Evolutionary conservation across 2,113 vertebrate species (phyloP).

Genomic region (Dicerorhinus sumatrensis): DNA sequence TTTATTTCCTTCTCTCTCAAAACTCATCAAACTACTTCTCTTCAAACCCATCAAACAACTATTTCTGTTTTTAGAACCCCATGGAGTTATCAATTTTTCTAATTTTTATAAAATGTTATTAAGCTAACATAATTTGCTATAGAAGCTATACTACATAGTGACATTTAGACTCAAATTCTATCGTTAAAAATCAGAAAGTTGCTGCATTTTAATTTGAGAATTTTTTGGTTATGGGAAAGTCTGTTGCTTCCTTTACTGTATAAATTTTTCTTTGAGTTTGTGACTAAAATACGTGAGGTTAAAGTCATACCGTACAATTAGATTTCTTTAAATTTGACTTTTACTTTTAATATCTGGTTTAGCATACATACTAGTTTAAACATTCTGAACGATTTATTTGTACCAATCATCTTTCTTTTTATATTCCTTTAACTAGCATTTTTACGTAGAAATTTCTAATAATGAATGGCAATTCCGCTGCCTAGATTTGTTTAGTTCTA

Average conservation of each 20-base stretch:
- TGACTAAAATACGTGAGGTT: constrained; percentile 53
- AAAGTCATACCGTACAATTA: constrained; percentile 56
- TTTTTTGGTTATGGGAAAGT: constrained; percentile 34
- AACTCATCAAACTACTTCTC: background rate
- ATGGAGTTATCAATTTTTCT: background rate
- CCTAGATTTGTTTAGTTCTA: constrained; percentile 16
- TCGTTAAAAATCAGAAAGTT: constrained; percentile 39
- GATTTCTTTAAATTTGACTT: constrained; percentile 43
- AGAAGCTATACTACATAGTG: constrained; percentile 12
- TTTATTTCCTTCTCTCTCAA: constrained; percentile 44
- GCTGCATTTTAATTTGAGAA: constrained; percentile 48
- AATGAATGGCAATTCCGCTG: background rate
- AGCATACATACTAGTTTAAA: constrained; percentile 8
- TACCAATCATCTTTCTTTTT: constrained; percentile 46
- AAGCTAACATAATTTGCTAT: background rate
- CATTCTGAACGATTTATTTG: constrained; percentile 8
- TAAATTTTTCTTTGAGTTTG: constrained; percentile 44
- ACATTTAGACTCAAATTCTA: background rate
- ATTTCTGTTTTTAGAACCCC: constrained; percentile 25
- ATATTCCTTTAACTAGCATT: constrained; percentile 10
- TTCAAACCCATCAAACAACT: constrained; percentile 31
- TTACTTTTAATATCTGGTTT: constrained; percentile 36
- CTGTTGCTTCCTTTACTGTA: constrained; percentile 2
- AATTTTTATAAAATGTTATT: background rate
- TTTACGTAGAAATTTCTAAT: constrained; percentile 45